Base-by-base conservation (phyloP, 2,113 vertebrate genomes). In the Mellivora capensis region DNA sequence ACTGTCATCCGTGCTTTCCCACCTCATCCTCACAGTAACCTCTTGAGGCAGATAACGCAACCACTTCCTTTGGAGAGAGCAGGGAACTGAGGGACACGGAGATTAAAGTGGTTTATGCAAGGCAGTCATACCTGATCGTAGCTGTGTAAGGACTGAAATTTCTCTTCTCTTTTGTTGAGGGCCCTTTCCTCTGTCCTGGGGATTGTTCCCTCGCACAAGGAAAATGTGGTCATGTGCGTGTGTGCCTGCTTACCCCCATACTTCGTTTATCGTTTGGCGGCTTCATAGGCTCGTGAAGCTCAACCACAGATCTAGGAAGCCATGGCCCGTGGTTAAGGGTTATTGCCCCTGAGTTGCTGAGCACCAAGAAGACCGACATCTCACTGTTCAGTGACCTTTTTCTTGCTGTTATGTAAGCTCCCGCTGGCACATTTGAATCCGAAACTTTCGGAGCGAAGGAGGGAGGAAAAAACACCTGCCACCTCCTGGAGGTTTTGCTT, bases 11-110 rank as follows among this genome's bases (percentile, higher is more conserved):
- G 0, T 76, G 54, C 64, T 76, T 88, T 93, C 87, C 84, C 7
- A 2, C 93, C 69, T 95, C 44, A 76, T 39, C 39, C 71, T 90
- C 62, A n/a, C 12, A 69, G 15, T 29, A 4, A 57, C 37, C 25
- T 96, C 85, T 96, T 81, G 62, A 95, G 95, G 47, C 92, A 64
- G 62, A 72, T 21, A 21, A 87, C 27, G 20, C 67, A 89, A 17
- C 47, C 84, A 67, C 54, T 84, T 11, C n/a, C 87, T 97, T 84
- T 92, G 92, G 74, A 87, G 83, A 76, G 18, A 64, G 71, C 31
- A 69, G 61, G 42, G 91, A 74, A 74, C 52, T 4, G 49, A 93
- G 88, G 42, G 11, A 34, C 49, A 62, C 27, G 83, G 67, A 93
- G 34, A 61, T 80, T 74, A 84, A 87, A 83, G 29, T 71, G 76